Base-by-base conservation (phyloP, 1,140 invertebrate species). In the Drosophila biarmipes region DNA sequence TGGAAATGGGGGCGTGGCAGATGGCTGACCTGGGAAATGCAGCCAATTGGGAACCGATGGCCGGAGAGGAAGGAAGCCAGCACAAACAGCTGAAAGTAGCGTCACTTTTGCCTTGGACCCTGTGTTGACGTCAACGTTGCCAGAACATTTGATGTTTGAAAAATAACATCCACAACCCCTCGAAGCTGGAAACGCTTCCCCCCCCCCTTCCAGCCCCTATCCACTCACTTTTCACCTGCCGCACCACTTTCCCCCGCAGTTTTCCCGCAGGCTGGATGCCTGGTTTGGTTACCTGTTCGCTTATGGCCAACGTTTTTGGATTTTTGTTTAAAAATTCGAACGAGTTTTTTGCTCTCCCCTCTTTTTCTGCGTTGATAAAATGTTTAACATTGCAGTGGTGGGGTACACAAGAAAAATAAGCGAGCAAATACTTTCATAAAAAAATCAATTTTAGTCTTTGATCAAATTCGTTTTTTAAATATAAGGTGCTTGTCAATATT, bases 311-410 rank as follows among this genome's bases (percentile, higher is more conserved):
- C 58, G 55, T 58, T 69, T 67, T 63, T 68, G 48, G 61, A 59
- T 62, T 63, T 68, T 69, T 69, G 66, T 56, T 69, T 56, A 68
- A 69, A 68, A 69, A 69, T 69, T 69, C 63, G 66, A 69, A 69
- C 49, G 63, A 55, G 63, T 68, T 69, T 55, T 69, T 69, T 68
- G 63, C 63, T 56, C 27, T 35, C 12, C 34, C 35, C 12, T 43
- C 21, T 45, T 46, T 57, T 45, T 51, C 40, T 68, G 37, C 48
- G 55, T 73, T 85, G 77, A 73, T 80, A 74, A 73, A 86, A 78
- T 86, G 81, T 80, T 86, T 66, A 86, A 74, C 68, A 73, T 80
- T 63, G 81, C 77, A 80, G 73, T 69, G 67, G 51, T 64, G 52
- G 77, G 51, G 51, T 62, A 46, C 71, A 73, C 57, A 14, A 11